Base-by-base conservation (phyloP, 2,888 invertebrate species). In the Boloria selene region DNA sequence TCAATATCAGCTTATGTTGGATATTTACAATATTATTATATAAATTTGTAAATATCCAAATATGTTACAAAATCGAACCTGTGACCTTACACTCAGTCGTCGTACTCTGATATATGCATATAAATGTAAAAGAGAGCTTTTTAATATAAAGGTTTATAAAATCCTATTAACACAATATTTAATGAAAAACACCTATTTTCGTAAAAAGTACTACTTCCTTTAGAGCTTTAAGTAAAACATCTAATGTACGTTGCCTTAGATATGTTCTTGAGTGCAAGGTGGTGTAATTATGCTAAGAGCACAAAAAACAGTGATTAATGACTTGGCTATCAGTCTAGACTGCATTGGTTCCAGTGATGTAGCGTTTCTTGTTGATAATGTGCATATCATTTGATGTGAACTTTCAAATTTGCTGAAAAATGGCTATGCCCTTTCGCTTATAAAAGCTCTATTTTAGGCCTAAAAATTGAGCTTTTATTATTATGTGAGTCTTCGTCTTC, bases 231-330 rank as follows among this genome's bases (percentile, higher is more conserved):
- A 59, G 59, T 59, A 59, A 56, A 59, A 59, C 59, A 59, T 50
- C 59, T 59, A 59, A 59, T 59, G 38, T 18, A 59, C 59, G 31
- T 59, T 64, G 31, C 59, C 52, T 64, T 59, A 64, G 58, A 52
- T 52, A 31, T 50, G 51, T 55, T 45, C 55, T 56, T 49, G 55
- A 65, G 67, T 64, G 66, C 60, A 65, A 56, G 61, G 50, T 42
- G 26, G 59, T 59, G 87, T 81, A 86, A 88, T 88, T 88, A 88
- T 87, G 86, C 79, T 84, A 87, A 88, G 87, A 85, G 86, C 82
- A 86, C 87, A 87, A 88, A 88, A 87, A 86, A 77, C 82, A 17
- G 77, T 88, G 88, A 88, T 88, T 88, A 88, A 88, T 87, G 79
- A 82, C 76, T 70, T 72, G 76, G 80, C 83, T 82, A 88, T 87